A percentile compares a stretch with the other conserved stretches of the same genome.
Evolutionary conservation across 2,113 vertebrate genomes (phyloP).

Genomic region (Natator depressus): DNA sequence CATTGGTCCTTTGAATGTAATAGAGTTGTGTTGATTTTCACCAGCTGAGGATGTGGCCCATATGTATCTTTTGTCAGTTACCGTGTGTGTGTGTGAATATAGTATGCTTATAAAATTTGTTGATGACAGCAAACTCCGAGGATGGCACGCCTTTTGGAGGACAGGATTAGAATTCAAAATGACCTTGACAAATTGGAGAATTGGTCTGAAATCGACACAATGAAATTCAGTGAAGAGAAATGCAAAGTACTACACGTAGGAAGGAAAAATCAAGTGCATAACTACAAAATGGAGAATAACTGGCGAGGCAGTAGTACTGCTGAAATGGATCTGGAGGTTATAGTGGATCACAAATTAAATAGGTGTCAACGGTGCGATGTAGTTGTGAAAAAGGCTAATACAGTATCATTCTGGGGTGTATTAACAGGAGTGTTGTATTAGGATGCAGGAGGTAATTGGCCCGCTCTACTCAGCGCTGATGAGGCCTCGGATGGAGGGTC

Average conservation of each 20-base stretch:
- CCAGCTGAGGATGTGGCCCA: background rate
- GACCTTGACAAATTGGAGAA: background rate
- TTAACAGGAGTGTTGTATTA: background rate
- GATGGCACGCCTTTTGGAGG: no score
- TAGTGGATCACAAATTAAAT: background rate
- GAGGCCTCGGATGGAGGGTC: background rate
- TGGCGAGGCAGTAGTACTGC: background rate
- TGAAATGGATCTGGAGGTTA: background rate
- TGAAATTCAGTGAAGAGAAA: background rate
- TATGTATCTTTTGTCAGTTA: background rate
- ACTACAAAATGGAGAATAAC: background rate
- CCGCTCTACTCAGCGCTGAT: background rate
- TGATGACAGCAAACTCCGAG: background rate
- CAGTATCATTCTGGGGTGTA: background rate
- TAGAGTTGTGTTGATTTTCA: background rate
- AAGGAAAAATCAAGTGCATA: background rate
- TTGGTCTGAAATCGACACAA: background rate
- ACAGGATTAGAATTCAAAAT: background rate
- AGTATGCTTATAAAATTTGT: no score
- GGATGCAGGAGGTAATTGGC: background rate
- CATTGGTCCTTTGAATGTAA: fast-evolving
- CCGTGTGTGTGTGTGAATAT: no score
- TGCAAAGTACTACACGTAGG: background rate
- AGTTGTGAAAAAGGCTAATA: background rate
- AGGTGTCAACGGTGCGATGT: background rate